Conservation (phyloP, 2,888 invertebrate species). For the Theodoxus fluviatilis region DNA sequence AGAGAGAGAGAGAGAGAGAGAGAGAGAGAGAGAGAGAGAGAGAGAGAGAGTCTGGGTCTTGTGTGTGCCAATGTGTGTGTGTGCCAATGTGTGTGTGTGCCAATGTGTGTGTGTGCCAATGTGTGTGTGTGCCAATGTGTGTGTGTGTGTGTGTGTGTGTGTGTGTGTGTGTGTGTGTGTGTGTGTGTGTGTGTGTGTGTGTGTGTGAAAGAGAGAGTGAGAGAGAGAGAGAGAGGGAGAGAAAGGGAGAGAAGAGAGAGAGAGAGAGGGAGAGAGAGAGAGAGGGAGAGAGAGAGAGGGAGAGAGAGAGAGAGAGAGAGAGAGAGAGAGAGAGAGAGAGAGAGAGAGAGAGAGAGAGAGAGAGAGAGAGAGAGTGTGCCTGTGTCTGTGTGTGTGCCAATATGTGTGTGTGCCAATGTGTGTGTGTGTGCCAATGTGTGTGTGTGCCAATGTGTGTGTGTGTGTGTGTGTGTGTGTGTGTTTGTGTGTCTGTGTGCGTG, state of each 20-base stretch:
- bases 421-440: no score
- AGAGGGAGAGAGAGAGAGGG: neutral
- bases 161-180: conserved; percentile 16
- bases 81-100: neutral
- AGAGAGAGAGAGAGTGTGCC: neutral
- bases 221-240: neutral
- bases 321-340: conserved; percentile 2
- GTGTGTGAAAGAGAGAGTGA: neutral
- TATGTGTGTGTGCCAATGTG: no score
- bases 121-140: neutral
- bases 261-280: neutral
- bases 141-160: conserved; percentile 15
- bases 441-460: no score
- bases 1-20: neutral
- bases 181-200: conserved; percentile 7
- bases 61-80: neutral
- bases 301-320: conserved; percentile 2
- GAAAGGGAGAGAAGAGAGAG: neutral
- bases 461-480: no score
- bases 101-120: neutral
- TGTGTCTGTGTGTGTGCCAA: no score
- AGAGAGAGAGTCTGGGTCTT: neutral
- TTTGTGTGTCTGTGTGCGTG: no score
- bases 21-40: neutral
- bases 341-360: neutral